Conservation (phyloP, 1,140 invertebrate genomes). For the Drosophila guanche region DNA sequence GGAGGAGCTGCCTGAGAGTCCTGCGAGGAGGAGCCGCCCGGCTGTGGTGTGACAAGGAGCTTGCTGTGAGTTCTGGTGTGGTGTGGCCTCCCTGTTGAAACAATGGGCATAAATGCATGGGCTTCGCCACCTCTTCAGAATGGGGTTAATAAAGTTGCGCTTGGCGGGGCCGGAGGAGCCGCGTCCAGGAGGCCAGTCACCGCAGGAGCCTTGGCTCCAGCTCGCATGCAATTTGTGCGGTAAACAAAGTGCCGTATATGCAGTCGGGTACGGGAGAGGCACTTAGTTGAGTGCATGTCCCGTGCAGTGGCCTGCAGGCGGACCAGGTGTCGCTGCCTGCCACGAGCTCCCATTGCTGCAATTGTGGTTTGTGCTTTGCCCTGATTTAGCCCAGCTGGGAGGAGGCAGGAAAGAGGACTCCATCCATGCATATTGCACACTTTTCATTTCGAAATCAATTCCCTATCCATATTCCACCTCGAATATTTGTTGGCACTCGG, state of each 20-base stretch:
- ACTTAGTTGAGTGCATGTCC: slow-evolving; percentile 35
- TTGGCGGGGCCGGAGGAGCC: slow-evolving; percentile 26
- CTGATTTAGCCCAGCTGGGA: slow-evolving; percentile 24
- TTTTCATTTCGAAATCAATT: slow-evolving; percentile 54
- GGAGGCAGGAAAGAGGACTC: too few species aligned
- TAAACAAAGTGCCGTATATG: slow-evolving; percentile 39
- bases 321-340: slow-evolving; percentile 14
- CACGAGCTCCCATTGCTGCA: slow-evolving; percentile 11
- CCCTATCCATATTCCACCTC: slow-evolving; percentile 9
- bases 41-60: slow-evolving; percentile 21
- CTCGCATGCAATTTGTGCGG: slow-evolving; percentile 59
- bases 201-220: slow-evolving; percentile 41
- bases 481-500: slow-evolving; percentile 39
- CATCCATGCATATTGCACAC: neutral
- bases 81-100: slow-evolving; percentile 33
- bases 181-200: slow-evolving; percentile 14
- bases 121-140: slow-evolving; percentile 45
- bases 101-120: slow-evolving; percentile 57
- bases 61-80: slow-evolving; percentile 8
- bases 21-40: neutral
- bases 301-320: slow-evolving; percentile 31
- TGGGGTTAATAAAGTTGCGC: slow-evolving; percentile 77
- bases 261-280: slow-evolving; percentile 4
- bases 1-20: neutral
- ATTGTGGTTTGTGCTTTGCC: slow-evolving; percentile 21